Percentiles rank a stretch among this genome's conserved stretches.
These are phyloP conservation scores for Neoaliturus tenellus DNA, from an alignment of 2,888 invertebrate species.

Conservation along the genomic window DNA sequence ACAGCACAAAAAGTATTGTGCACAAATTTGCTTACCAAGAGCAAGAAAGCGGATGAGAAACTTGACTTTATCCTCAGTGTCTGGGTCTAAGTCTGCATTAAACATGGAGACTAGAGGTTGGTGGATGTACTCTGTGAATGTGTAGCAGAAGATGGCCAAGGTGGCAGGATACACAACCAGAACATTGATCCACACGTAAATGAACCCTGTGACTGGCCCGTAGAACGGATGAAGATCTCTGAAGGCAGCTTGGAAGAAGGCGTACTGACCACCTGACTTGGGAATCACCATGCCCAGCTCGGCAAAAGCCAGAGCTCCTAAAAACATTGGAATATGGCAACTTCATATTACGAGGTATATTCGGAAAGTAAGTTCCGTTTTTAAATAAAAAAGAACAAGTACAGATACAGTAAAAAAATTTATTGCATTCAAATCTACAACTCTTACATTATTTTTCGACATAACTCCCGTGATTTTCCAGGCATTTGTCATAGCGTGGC, in stretches of 20 bases:
- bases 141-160: slow-evolving; percentile 85
- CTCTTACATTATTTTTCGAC: too few species aligned
- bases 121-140: slow-evolving; percentile 85
- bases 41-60: slow-evolving; percentile 29
- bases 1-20: too few species aligned
- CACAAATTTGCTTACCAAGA: not conserved
- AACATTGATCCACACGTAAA: slow-evolving; percentile 87
- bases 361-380: too few species aligned
- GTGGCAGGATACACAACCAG: slow-evolving; percentile 85
- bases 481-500: too few species aligned
- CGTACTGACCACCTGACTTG: slow-evolving; percentile 88
- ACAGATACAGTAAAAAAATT: too few species aligned
- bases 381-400: too few species aligned
- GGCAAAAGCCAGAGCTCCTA: slow-evolving; percentile 87
- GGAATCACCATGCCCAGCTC: slow-evolving; percentile 88
- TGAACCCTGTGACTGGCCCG: slow-evolving; percentile 84
- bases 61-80: slow-evolving; percentile 13
- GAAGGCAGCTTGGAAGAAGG: slow-evolving; percentile 86
- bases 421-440: too few species aligned
- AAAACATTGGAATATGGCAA: slow-evolving; percentile 63
- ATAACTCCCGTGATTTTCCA: too few species aligned
- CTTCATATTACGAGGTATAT: too few species aligned
- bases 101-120: not conserved
- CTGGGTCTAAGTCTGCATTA: not conserved
- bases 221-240: slow-evolving; percentile 79